A percentile compares a stretch with the other conserved stretches of the same genome.
Conservation (phyloP, 2,797 vertebrate genomes). For the Naso thynnoides region DNA sequence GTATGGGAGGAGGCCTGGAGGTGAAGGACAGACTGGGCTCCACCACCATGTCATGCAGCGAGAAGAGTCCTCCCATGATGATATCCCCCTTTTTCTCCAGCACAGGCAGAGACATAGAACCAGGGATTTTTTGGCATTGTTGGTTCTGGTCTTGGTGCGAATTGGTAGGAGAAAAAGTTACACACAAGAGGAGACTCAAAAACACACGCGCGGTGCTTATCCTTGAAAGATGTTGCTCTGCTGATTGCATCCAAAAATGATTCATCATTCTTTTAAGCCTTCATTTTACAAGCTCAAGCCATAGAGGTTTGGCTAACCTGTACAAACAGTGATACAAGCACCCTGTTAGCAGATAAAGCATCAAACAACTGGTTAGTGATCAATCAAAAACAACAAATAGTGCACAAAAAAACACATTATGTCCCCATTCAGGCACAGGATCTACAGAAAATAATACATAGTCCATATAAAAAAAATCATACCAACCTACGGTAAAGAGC, state of each 20-base stretch:
- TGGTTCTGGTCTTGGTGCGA: slow-evolving; percentile 55
- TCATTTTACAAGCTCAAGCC: background rate
- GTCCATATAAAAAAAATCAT: background rate
- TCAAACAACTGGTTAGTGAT: background rate
- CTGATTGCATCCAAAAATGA: slow-evolving; percentile 8
- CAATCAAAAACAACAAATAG: background rate
- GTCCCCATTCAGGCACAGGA: background rate
- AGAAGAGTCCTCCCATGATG: slow-evolving; percentile 85
- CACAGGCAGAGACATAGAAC: slow-evolving; percentile 67
- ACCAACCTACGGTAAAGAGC: too few relatives aligned
- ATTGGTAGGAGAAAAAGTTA: slow-evolving; percentile 26
- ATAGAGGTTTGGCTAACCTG: background rate
- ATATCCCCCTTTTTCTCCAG: slow-evolving; percentile 82
- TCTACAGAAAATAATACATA: background rate
- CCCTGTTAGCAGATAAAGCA: background rate
- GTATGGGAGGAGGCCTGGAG: slow-evolving; percentile 65
- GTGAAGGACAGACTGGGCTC: slow-evolving; percentile 75
- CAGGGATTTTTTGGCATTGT: slow-evolving; percentile 70
- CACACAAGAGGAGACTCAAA: slow-evolving; percentile 52
- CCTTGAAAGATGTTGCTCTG: background rate
- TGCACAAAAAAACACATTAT: background rate
- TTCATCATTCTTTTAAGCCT: slow-evolving; percentile 31
- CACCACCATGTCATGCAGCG: slow-evolving; percentile 83
- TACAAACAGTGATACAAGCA: background rate
- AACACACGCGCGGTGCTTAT: slow-evolving; percentile 24